Conservation (phyloP, 2,888 invertebrate genomes). For the Scaptomyza cyrtandrae region DNA sequence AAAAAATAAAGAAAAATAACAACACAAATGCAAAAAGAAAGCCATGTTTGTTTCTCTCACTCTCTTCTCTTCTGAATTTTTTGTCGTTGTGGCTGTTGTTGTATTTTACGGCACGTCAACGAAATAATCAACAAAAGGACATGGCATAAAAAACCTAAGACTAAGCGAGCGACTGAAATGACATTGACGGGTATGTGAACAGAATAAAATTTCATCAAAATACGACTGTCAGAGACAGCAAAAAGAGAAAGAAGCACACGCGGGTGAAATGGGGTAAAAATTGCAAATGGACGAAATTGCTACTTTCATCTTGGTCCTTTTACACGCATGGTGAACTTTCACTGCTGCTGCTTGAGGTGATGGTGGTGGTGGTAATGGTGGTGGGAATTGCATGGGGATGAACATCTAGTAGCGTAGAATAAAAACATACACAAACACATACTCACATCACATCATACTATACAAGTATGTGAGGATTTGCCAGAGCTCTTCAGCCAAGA, state of each 20-base stretch:
- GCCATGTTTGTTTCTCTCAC: constrained; percentile 11
- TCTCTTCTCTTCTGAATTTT: constrained; percentile 4
- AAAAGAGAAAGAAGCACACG: constrained; percentile 22
- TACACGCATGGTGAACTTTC: constrained; percentile 74
- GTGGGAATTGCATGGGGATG: constrained; percentile 30
- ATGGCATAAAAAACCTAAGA: constrained; percentile 54
- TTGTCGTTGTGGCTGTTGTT: not conserved
- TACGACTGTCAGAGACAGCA: constrained; percentile 72
- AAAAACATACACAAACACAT: constrained; percentile 6
- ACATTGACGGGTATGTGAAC: constrained; percentile 80
- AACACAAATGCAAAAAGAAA: not conserved
- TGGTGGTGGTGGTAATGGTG: constrained; percentile 12
- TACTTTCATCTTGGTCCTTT: constrained; percentile 75
- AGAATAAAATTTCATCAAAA: constrained; percentile 80
- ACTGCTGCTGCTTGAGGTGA: constrained; percentile 29
- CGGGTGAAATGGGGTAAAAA: constrained; percentile 61
- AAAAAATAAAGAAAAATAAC: not conserved
- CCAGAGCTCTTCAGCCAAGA: constrained; percentile 46
- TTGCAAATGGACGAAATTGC: constrained; percentile 78
- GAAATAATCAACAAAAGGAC: constrained; percentile 79
- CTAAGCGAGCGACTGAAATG: constrained; percentile 75
- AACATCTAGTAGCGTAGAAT: constrained; percentile 6
- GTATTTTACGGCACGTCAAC: constrained; percentile 69
- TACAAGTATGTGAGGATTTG: constrained; percentile 43
- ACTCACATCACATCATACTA: constrained; percentile 37